Base-by-base conservation (phyloP, 1,140 invertebrate genomes). In the Drosophila sturtevanti region DNA sequence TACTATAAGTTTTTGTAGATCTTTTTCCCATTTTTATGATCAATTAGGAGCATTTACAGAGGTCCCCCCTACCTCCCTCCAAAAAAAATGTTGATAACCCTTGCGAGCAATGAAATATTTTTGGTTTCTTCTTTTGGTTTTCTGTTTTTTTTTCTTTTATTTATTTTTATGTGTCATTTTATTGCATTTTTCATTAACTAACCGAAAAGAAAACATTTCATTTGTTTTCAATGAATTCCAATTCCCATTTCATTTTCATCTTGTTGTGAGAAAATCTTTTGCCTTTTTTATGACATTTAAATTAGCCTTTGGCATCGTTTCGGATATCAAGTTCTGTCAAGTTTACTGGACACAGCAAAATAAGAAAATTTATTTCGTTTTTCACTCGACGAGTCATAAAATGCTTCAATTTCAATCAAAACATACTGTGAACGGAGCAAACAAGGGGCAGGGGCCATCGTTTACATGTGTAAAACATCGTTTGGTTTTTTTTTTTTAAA, bases 21-120 rank as follows among this genome's bases (percentile, higher is more conserved):
- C 68, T 31, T 31, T 31, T 31, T 31, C 7, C 7, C 27, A 55
- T 68, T 79, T 85, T 85, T 89, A 87, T 79, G 84, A 89, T 87
- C 84, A 87, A 87, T 87, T 87, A 87, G 84, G 44, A 75, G 73
- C 79, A 89, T 87, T 87, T 87, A 87, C 63, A 73, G 84, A 81
- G 76, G 10, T 7, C 16, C 9, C 66, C 37, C 37, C 59, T 14
- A 12, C 21, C 18, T 11, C 18, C 31, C 51, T 52, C 51, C 62
- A 69, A 38, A 9, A 10, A 38, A 51, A 66, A 72, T 61, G 18
- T 41, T 38, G 70, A 73, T 61, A 75, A 77, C 71, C 54, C 44
- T 24, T 16, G 38, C 38, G 62, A 35, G 21, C 12, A 27, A 38
- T n/a, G 0, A 38, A 48, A 16, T 21, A 21, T 48, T 14, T 16